Evolutionary conservation across 2,113 vertebrate genomes (phyloP), one percentile per base, ranked within the genome.

Genomic region (Oncorhynchus kisutch): DNA sequence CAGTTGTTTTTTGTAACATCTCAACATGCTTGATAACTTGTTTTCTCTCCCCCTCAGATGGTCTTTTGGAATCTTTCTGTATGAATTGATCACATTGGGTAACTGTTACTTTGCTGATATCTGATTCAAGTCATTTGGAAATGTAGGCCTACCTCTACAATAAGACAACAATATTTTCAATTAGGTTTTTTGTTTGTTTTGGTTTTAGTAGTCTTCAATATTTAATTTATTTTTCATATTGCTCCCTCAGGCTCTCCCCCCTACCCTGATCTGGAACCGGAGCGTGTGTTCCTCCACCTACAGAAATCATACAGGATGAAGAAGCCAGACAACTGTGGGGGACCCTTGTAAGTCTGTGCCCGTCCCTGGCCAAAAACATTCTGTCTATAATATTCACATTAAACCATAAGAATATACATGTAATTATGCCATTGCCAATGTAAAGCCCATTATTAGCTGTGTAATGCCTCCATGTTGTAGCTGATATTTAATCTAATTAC

Each of bases 1-100:
- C n/a, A 60, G n/a, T 18, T 5, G n/a, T 16, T 62, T 20, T 62
- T 62, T 27, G 39, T 71, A 13, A 54, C 48, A 93, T 71, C 71
- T 92, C 77, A 85, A 92, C 7, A 12, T 54, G 92, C 5, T 25
- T 27, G 9, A 22, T 27, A 24, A n/a, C 60, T 64, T 54, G 31
- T 18, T 24, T 18, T 91, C 7, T 78, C 64, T 8, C 16, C n/a
- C 54, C 81, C 24, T 73, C 76, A 92, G 92, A 79, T 92, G 91
- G 91, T 92, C 92, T 9, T 94, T 93, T 88, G 91, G 91, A 71
- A 91, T 94, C 70, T 73, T 94, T 48, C 75, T 92, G 16, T 93
- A 92, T 74, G 92, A 94, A 71, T 72, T 92, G 79, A 86, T 93
- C 7, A 93, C 92, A 5, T 77, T 93, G 71, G 92, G 91, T 93